Evolutionary conservation across 2,113 vertebrate genomes (phyloP).

Genomic region (Ivindomyrus marchei): DNA sequence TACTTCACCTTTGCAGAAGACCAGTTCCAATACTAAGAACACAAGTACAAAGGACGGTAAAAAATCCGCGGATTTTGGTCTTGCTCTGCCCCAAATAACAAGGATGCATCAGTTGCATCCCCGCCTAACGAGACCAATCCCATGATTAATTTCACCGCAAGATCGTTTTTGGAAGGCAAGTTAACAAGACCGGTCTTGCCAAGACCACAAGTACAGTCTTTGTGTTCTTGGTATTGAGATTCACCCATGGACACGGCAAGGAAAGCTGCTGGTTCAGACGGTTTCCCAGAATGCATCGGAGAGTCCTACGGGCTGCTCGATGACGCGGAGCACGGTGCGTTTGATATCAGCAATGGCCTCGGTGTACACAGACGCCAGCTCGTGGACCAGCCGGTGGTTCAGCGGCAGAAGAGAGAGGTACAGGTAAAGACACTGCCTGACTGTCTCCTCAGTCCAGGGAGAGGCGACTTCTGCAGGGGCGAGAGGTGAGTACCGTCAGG

Average conservation of each 20-base stretch:
- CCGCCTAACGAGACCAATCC: too few relatives aligned
- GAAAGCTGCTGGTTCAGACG: not conserved
- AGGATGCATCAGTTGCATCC: too few relatives aligned
- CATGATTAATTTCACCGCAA: too few relatives aligned
- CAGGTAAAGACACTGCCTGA: constrained; percentile 90
- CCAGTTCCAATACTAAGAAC: too few relatives aligned
- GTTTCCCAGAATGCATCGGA: not conserved
- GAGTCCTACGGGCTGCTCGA: constrained; percentile 80
- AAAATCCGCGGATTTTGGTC: too few relatives aligned
- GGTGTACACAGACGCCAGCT: constrained; percentile 85
- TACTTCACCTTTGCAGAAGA: too few relatives aligned
- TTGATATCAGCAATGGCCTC: constrained; percentile 96
- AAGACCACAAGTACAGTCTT: too few relatives aligned
- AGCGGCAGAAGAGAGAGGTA: constrained; percentile 86
- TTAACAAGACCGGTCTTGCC: too few relatives aligned
- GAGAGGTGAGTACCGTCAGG: not conserved
- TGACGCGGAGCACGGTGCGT: constrained; percentile 80
- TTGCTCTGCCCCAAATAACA: too few relatives aligned
- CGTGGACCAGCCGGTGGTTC: constrained; percentile 89
- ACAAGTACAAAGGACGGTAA: too few relatives aligned
- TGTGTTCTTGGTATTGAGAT: too few relatives aligned
- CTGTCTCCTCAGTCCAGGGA: constrained; percentile 87
- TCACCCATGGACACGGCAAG: not conserved
- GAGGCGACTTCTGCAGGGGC: constrained; percentile 76
- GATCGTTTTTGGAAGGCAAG: too few relatives aligned